Evolutionary conservation across 2,113 vertebrate species (phyloP), one percentile per base, ranked within the genome.

Genomic region (Zosterops japonicus): DNA sequence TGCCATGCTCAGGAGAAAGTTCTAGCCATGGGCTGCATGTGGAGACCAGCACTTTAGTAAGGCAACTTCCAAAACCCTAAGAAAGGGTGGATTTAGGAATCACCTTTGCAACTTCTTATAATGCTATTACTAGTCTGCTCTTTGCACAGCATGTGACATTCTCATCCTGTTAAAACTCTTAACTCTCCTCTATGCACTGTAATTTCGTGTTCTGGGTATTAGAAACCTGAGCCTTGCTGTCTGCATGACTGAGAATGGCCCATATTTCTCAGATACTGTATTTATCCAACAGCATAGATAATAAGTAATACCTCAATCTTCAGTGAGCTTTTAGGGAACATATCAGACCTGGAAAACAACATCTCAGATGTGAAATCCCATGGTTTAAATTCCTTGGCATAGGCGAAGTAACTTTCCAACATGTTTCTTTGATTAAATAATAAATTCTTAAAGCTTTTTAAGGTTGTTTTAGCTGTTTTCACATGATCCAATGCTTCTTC

Each of bases 321-420:
- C 65, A 97, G 90, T 93, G 98, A 95, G 24, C 83, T 95, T 84
- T 97, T 93, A 60, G 98, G 96, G 95, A 99, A 98, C 67, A 92
- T 90, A 96, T 97, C 97, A 96, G 97, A 98, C 96, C 95, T 98
- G 78, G 91, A 95, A 95, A 99, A 98, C 63, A 98, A 96, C 94
- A 98, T 82, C 61, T 97, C 93, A 92, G 96, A 97, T 52, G 97
- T 98, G 95, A 99, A 99, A 98, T 99, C 97, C 98, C 98, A 98
- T 14, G 71, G 94, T 90, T 98, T 97, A 72, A 84, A 74, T 89
- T 97, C 96, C 42, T 90, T 83, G 41, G 74, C 95, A 74, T 93
- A 96, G 44, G 31, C 33, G 6, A 97, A 97, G 87, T 98, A 98
- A 36, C 33, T 92, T 69, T 90, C 57, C 72, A 98, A 55, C 69